Base-by-base conservation (phyloP, 1,140 invertebrate species). In the Micrasema longulum region DNA sequence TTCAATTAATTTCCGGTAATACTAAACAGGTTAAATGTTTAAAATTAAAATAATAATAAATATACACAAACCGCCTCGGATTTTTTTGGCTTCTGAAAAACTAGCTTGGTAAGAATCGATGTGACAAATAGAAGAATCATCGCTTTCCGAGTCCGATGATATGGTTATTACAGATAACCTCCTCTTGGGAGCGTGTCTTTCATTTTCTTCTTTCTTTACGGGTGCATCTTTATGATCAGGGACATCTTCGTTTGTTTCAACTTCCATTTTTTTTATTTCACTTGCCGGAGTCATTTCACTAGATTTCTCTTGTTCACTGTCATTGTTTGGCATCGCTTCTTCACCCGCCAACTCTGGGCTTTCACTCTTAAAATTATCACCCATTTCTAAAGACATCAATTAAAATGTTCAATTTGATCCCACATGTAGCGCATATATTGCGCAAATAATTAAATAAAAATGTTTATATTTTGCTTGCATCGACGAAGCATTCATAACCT, bases 61-160 rank as follows among this genome's bases (percentile, higher is more conserved):
- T 31, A 31, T 31, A 31, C 36, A 57, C 60, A 11, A 20, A 74
- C 72, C 70, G 68, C 80, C 80, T 12, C 84, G 81, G 22, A 85
- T 82, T 65, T 83, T 79, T 71, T 85, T 85, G 31, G 83, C 84
- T 71, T 85, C 84, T 57, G 84, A 82, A 3, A 82, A 80, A 14
- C 82, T 80, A 11, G 84, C 84, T 71, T 84, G 82, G 75, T 85
- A 85, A 0, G 83, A 83, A 38, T 80, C 84, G n/a, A 85, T 82
- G 7, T 83, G 83, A 69, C 83, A 85, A 7, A 85, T 78, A 55
- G 84, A 83, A 6, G 84, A 85, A 70, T 84, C 83, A 64, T 84
- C 82, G 57, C 82, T 84, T 14, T 85, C 84, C 0, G 83, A 83
- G 64, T 84, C 82, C 52, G 71, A 69, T 10, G 69, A 71, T 41